Evolutionary conservation across 2,888 invertebrate genomes (phyloP).

Genomic region (Sesia bembeciformis): DNA sequence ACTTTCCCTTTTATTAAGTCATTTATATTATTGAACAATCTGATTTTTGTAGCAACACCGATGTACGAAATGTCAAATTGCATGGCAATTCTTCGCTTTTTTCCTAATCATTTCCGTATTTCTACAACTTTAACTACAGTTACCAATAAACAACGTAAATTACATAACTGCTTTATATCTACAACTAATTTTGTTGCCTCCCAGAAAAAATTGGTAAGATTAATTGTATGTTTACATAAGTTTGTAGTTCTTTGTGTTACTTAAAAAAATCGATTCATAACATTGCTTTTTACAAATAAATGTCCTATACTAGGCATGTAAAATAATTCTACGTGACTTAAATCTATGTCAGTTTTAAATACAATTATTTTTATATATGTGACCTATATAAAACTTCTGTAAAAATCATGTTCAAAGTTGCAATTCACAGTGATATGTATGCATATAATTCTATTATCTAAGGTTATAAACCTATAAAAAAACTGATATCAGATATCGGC

Average conservation of each 20-base stretch:
- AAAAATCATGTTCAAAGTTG: no score
- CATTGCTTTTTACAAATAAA: no score
- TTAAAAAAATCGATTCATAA: no score
- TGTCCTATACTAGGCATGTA: no score
- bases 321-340: no score
- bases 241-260: not conserved
- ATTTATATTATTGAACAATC: not conserved
- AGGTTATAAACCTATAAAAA: no score
- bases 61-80: constrained; percentile 45
- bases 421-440: no score
- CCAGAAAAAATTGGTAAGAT: constrained; percentile 30
- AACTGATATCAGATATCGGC: no score
- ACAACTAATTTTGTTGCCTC: constrained; percentile 11
- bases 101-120: constrained; percentile 64
- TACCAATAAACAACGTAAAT: constrained; percentile 27
- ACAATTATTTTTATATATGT: no score
- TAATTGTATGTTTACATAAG: not conserved
- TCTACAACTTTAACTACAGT: constrained; percentile 40
- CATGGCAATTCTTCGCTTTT: constrained; percentile 60
- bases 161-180: constrained; percentile 12
- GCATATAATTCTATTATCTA: no score
- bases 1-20: not conserved
- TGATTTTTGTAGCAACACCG: constrained; percentile 18
- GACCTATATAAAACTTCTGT: no score
- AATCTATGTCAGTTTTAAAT: no score